A percentile compares a stretch with the other conserved stretches of the same genome.
These are phyloP conservation scores for Euplagia quadripunctaria DNA, from an alignment of 2,888 invertebrate genomes.

Conservation along the genomic window DNA sequence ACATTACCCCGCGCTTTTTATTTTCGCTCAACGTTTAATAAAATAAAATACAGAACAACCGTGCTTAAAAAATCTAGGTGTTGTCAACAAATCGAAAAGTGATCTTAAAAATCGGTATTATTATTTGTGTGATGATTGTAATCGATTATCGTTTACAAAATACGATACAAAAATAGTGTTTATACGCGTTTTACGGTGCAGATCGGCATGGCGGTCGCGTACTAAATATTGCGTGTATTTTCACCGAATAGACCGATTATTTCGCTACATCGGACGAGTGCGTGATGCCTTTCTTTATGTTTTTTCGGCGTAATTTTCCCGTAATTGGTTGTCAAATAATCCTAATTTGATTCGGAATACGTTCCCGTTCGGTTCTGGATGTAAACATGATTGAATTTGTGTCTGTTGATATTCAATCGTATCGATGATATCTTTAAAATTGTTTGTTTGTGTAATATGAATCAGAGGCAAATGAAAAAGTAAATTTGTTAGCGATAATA, in stretches of 20 bases:
- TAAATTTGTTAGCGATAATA: conserved; percentile 34
- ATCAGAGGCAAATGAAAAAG: conserved; percentile 30
- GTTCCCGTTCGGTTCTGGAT: conserved; percentile 30
- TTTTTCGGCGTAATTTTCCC: conserved; percentile 48
- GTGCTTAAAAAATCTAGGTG: conserved; percentile 25
- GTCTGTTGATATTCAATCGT: conserved; percentile 41
- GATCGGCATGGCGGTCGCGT: conserved; percentile 73
- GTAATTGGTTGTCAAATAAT: conserved; percentile 37
- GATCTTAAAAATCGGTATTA: conserved; percentile 35
- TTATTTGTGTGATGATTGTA: conserved; percentile 40
- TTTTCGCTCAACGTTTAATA: conserved; percentile 51
- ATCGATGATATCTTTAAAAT: conserved; percentile 36
- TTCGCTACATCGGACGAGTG: conserved; percentile 53
- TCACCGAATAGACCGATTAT: conserved; percentile 53
- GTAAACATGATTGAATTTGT: conserved; percentile 50
- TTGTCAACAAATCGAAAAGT: conserved; percentile 31
- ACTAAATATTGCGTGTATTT: conserved; percentile 62
- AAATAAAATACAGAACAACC: conserved; percentile 46
- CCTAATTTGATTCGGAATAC: conserved; percentile 40
- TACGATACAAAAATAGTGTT: conserved; percentile 80
- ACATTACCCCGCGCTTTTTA: conserved; percentile 65
- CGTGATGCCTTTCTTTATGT: conserved; percentile 42
- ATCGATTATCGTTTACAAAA: conserved; percentile 67
- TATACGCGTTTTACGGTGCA: conserved; percentile 75
- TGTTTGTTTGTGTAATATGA: conserved; percentile 29